These are phyloP conservation scores for Lamprologus sp. DNA, from an alignment of 2,113 vertebrate genomes.

Conservation along the genomic window DNA sequence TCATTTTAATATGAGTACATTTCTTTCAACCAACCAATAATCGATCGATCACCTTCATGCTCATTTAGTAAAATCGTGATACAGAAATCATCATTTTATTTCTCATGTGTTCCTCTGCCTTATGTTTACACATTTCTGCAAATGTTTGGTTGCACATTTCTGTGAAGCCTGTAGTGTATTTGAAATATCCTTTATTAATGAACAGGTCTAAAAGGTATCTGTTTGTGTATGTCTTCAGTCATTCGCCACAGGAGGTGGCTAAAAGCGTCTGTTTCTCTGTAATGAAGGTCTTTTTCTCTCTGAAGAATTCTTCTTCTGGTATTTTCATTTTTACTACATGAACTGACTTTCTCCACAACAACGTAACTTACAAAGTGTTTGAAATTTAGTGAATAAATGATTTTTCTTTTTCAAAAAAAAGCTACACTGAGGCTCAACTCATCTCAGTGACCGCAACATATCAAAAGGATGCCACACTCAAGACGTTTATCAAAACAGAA, in stretches of 20 bases:
- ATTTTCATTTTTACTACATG: not conserved
- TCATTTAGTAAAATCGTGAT: not conserved
- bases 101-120: not conserved
- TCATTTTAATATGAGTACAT: not conserved
- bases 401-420: fast-evolving
- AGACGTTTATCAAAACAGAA: not conserved
- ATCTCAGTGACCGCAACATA: not conserved
- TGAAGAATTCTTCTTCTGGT: not conserved
- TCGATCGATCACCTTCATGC: not conserved
- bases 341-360: not conserved
- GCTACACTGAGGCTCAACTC: not conserved
- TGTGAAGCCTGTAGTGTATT: not conserved
- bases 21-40: not conserved
- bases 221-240: not conserved
- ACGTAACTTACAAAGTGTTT: not conserved
- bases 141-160: not conserved
- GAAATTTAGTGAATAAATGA: not conserved
- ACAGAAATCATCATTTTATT: not conserved
- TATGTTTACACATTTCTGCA: not conserved
- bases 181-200: not conserved
- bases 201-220: not conserved
- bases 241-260: not conserved
- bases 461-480: not conserved
- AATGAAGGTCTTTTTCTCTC: not conserved
- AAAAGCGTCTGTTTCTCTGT: not conserved